Evolutionary conservation across 2,113 vertebrate species (phyloP), one percentile per base, ranked within the genome.

Genomic region (Colius striatus): DNA sequence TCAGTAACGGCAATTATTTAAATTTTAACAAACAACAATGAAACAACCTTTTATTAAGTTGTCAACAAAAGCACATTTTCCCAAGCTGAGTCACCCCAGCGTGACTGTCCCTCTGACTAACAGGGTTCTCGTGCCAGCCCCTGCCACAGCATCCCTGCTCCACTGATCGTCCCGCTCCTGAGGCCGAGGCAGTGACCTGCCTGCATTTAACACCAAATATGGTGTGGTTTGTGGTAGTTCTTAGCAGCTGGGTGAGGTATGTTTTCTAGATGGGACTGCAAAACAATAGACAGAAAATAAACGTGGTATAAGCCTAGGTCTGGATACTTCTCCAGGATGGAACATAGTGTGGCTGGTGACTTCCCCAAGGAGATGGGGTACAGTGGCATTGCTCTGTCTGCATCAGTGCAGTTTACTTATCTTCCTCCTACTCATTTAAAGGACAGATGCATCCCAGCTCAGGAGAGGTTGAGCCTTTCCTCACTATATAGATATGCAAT

Each of bases 51-150:
- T 74, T 53, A 90, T 90, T 92, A 89, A 93, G 57, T 71, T 66
- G 87, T 87, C 65, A 57, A 43, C 90, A 83, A 89, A 86, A 21
- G 16, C 66, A 79, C 58, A 76, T 89, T 94, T 82, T 87, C 54
- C 36, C 20, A 50, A 61, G 74, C 8, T 95, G 92, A 95, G 62
- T 97, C 92, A 95, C 53, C 10, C 36, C 54, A 19, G 45, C 47
- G 66, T 89, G 89, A 95, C 81, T 87, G 65, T 84, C 74, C 66
- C 43, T 87, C 84, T 97, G 87, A 94, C 87, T 95, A 95, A 94
- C 26, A 38, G 91, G 62, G 36, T 61, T 78, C 73, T 89, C 60
- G 57, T 36, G 80, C 72, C 85, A 30, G 89, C 38, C 51, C 43
- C 61, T 87, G 78, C 45, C 17, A 17, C 50, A 78, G 72, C 88